Conservation (phyloP, 2,888 invertebrate genomes). For the Phengaris alcon region DNA sequence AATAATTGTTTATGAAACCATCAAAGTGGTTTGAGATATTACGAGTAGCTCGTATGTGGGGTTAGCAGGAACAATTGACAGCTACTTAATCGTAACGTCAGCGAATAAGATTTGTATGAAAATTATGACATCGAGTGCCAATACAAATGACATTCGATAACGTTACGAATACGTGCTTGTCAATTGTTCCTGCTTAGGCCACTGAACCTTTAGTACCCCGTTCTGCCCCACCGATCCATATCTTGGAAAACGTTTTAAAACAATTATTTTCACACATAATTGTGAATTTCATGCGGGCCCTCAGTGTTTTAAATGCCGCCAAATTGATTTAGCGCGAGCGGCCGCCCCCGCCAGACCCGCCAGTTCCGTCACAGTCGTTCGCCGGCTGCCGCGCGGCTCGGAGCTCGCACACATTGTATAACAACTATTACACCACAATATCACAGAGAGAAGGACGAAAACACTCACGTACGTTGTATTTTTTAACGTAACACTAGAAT, state of each 20-base stretch:
- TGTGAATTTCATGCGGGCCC: conserved; percentile 32
- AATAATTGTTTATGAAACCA: no score
- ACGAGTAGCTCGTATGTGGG: no score
- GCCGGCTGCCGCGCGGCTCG: conserved; percentile 61
- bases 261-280: neutral
- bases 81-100: no score
- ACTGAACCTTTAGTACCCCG: no score
- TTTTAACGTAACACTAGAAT: neutral
- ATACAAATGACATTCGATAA: no score
- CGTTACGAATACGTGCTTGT: no score
- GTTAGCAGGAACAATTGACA: no score
- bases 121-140: no score
- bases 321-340: conserved; percentile 43
- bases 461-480: conserved; percentile 48
- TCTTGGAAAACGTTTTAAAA: neutral
- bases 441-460: conserved; percentile 51
- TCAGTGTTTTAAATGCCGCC: conserved; percentile 37
- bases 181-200: no score
- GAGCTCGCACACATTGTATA: conserved; percentile 60
- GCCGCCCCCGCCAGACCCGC: conserved; percentile 43
- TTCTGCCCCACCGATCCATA: no score
- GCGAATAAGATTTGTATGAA: no score
- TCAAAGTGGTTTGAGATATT: no score
- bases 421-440: conserved; percentile 60
- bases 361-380: conserved; percentile 52